Conservation (phyloP, 2,113 vertebrate species). For the Tachysurus fulvidraco region DNA sequence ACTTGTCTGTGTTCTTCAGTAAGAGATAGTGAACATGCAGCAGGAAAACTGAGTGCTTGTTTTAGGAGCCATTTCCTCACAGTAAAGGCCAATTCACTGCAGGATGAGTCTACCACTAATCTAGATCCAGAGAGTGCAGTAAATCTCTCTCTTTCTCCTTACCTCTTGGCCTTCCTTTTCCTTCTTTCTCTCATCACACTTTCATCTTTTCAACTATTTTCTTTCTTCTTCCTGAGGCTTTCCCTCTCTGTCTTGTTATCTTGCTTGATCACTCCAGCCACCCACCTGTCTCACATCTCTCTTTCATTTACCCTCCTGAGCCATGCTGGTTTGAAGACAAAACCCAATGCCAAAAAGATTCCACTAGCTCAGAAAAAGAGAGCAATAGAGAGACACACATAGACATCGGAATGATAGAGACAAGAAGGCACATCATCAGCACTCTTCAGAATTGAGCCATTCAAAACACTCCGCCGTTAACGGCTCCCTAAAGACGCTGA, state of each 20-base stretch:
- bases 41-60: constrained; percentile 24
- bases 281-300: neutral
- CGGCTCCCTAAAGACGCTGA: constrained; percentile 16
- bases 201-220: constrained; percentile 11
- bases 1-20: neutral
- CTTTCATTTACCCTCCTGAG: neutral
- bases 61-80: constrained; percentile 31
- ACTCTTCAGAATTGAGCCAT: constrained; percentile 25
- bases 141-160: constrained; percentile 28
- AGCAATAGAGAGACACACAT: neutral
- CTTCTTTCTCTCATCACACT: neutral
- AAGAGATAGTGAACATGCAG: neutral
- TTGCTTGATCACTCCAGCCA: neutral
- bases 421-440: constrained; percentile 15
- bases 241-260: constrained; percentile 4
- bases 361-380: neutral
- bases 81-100: constrained; percentile 3
- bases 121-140: constrained; percentile 28
- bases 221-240: neutral
- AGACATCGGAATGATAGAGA: constrained; percentile 1
- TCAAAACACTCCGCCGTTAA: constrained; percentile 11
- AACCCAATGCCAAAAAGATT: constrained; percentile 10
- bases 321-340: constrained; percentile 27
- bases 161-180: neutral
- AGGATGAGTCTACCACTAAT: constrained; percentile 24